phyloP scores from a whole-genome alignment of 2,797 vertebrate genomes.

The Trichosurus vulpecula region DNA sequence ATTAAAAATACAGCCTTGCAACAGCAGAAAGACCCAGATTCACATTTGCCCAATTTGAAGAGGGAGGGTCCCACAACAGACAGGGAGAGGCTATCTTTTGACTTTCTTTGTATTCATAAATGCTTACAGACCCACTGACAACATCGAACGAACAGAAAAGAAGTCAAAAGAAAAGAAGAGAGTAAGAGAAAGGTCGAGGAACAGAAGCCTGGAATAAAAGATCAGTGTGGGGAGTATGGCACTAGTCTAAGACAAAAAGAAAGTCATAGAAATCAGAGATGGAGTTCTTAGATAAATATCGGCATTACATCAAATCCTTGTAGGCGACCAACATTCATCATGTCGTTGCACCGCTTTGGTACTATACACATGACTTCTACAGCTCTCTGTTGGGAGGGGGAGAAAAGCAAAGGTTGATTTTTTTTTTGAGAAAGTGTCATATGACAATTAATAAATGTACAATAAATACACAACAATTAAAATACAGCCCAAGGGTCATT shows the following conservation, averaged over 20 bases:
- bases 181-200: background rate
- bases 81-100: background rate
- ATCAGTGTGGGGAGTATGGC: background rate
- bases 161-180: background rate
- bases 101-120: background rate
- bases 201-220: background rate
- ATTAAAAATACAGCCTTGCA: background rate
- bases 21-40: background rate
- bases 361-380: conserved; percentile 99
- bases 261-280: background rate
- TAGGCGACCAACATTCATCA: conserved; percentile 98
- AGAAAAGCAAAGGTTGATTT: conserved; percentile 56
- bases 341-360: conserved; percentile 98
- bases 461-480: conserved; percentile 16
- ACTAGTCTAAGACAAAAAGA: background rate
- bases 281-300: background rate
- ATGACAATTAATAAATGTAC: background rate
- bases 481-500: background rate
- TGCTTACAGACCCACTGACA: background rate
- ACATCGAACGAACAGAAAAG: background rate
- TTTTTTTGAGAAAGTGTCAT: background rate
- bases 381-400: conserved; percentile 89
- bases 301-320: conserved; percentile 97
- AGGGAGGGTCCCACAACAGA: background rate
- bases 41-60: background rate